Evolutionary conservation across 2,113 vertebrate species (phyloP).

Genomic region (Saccopteryx leptura): DNA sequence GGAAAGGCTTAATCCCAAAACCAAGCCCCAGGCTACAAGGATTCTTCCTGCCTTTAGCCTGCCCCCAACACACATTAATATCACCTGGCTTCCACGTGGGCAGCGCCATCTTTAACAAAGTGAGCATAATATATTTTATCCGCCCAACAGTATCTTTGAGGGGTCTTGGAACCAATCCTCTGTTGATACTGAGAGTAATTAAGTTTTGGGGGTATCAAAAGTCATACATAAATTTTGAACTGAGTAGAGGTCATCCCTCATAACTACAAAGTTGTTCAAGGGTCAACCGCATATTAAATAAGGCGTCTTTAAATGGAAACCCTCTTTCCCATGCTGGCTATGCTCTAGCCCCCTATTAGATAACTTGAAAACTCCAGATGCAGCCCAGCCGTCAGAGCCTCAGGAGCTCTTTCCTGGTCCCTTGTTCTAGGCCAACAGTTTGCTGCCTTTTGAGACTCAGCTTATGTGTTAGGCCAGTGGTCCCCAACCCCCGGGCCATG

Average conservation of each 20-base stretch:
- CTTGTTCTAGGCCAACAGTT: background rate
- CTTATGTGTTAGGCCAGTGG: background rate
- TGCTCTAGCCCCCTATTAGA: background rate
- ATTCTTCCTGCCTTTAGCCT: no score
- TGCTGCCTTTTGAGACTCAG: background rate
- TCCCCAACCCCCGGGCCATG: no score
- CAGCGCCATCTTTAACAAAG: no score
- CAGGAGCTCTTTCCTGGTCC: background rate
- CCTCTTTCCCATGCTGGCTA: background rate
- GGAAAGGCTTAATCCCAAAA: no score
- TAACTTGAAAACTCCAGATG: background rate
- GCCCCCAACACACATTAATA: no score
- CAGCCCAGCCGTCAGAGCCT: background rate
- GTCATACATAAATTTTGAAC: background rate
- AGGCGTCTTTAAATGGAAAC: slow-evolving; percentile 21
- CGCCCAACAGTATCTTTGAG: background rate
- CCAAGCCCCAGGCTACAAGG: no score
- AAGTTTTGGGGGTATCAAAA: background rate
- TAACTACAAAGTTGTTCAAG: background rate
- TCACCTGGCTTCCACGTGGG: no score
- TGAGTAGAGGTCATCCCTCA: background rate
- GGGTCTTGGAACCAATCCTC: background rate
- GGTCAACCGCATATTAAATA: background rate
- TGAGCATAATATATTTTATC: no score
- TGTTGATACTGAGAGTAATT: background rate